Base-by-base conservation (phyloP, 1,140 invertebrate species). In the Microplitis mediator region DNA sequence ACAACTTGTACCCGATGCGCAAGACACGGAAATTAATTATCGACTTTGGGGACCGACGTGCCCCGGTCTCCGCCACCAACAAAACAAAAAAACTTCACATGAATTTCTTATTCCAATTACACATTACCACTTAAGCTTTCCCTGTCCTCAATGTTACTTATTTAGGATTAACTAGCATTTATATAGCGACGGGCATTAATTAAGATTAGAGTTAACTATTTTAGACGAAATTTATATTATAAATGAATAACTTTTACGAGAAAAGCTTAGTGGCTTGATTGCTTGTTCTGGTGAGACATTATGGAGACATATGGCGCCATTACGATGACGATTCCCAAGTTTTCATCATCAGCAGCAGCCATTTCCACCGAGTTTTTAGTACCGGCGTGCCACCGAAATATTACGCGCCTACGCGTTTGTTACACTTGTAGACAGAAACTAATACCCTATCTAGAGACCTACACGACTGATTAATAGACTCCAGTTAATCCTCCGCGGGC, bases 281-380 rank as follows among this genome's bases (percentile, higher is more conserved):
- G 66, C 65, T 67, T 50, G 71, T 52, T 32, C 14, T 32, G 23
- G 45, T 34, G 56, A 68, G 65, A 73, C 71, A 56, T 73, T 73
- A 73, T 73, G 71, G 35, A 73, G 71, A 73, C 66, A 73, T 58
- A 73, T 32, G 39, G 45, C 65, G 65, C 71, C 58, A 73, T 72
- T 72, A 67, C 54, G 35, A 31, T 39, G 5, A 52, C 23, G 34
- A 36, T 60, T 69, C 56, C 45, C 36, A 4, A 54, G 45, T 23
- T 52, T 61, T 36, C 13, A 51, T 31, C 23, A 45, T 4, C 34
- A 31, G 13, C n/a, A 16, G 54, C 8, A 32, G 4, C 4, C n/a
- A 56, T 34, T 69, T 56, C 16, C 56, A 50, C 39, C 8, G 3
- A 31, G 16, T 31, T 31, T 68, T 68, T 56, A 35, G 13, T 52